A percentile compares a stretch with the other conserved stretches of the same genome.
Conservation (phyloP, 2,888 invertebrate genomes). For the Cepaea hortensis region DNA sequence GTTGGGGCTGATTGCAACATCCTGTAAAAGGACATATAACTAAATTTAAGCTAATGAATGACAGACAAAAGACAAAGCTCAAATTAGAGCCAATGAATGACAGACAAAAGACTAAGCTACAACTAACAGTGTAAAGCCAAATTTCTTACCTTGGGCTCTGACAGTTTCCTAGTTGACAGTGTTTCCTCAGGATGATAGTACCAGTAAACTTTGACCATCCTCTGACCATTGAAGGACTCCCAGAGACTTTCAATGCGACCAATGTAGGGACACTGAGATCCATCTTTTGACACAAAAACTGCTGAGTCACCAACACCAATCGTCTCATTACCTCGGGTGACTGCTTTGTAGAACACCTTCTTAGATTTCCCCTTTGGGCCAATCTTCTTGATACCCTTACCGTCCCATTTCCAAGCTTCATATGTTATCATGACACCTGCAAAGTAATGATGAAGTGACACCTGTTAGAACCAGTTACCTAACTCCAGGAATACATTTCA, state of each 20-base stretch:
- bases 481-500: too few relatives aligned
- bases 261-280: slow-evolving; percentile 93
- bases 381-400: slow-evolving; percentile 86
- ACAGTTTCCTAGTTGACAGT: slow-evolving; percentile 79
- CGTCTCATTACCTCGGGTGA: slow-evolving; percentile 89
- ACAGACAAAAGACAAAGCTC: too few relatives aligned
- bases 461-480: too few relatives aligned
- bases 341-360: slow-evolving; percentile 87
- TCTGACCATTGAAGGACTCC: slow-evolving; percentile 90
- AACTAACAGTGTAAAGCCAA: background rate
- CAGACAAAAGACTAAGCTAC: background rate
- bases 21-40: too few relatives aligned
- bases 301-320: slow-evolving; percentile 93
- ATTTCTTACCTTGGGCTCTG: slow-evolving; percentile 80
- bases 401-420: slow-evolving; percentile 91
- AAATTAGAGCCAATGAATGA: background rate
- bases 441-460: background rate
- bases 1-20: too few relatives aligned
- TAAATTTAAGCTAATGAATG: too few relatives aligned
- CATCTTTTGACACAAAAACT: slow-evolving; percentile 94
- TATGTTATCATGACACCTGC: background rate
- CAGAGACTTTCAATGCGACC: slow-evolving; percentile 94
- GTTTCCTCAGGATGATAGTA: slow-evolving; percentile 98
- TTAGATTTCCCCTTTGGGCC: slow-evolving; percentile 85
- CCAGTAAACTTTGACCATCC: slow-evolving; percentile 95